Evolutionary conservation across 1,140 invertebrate species (phyloP), one percentile per base, ranked within the genome.

Genomic region (Caenorhabditis briggsae): DNA sequence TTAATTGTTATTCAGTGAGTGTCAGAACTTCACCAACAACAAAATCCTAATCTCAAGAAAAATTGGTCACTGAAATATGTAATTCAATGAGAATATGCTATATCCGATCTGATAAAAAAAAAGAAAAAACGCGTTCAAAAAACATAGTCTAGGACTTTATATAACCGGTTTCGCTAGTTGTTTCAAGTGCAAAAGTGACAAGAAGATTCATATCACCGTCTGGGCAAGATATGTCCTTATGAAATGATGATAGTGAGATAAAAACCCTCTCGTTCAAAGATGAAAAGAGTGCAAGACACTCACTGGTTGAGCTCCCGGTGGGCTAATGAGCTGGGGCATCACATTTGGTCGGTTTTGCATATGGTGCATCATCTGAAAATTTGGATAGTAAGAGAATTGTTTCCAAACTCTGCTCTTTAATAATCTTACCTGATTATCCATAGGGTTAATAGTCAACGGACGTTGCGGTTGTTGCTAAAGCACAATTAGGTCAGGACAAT

Each of bases 371-470:
- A 78, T 78, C 70, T 78, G 33, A 50, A 78, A 78, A 8, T 23
- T 18, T 33, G 33, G 3, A 33, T 33, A 18, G 11, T n/a, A 61
- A 61, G 11, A 7, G 2, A 61, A 0, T 25, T 61, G n/a, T 12
- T 20, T 9, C 6, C 0, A 11, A 61, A 58, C 46, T 74, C 0
- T 12, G 16, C 16, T 53, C 9, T 14, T 9, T 1, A 46, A 33
- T 33, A 33, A 2, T 33, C 23, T 56, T 25, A 85, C 48, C 50
- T 85, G 84, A 18, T 64, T 50, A 3, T 85, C 84, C 84, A 85
- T 85, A n/a, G 84, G 84, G 43, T 70, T 74, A n/a, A 85, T 85
- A 48, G 84, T 70, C 7, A 85, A 65, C 14, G 84, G 84, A 56
- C 70, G 65, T 70, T 65, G 83, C n/a, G 23, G 83, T 48, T 55